Conservation (phyloP, 1,140 invertebrate genomes). For the Nasonia giraulti region DNA sequence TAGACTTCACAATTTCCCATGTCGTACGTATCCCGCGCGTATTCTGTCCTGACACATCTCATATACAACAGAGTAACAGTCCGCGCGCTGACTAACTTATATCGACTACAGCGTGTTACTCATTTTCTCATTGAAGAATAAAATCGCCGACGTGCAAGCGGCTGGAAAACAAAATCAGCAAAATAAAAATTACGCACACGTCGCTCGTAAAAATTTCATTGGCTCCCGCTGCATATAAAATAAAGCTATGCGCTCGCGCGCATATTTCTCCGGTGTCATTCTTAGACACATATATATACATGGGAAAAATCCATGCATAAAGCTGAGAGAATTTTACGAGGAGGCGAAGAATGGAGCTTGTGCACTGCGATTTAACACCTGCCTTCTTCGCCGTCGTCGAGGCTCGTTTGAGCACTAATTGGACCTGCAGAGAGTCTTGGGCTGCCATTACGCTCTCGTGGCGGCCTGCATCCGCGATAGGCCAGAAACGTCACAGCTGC, state of each 20-base stretch:
- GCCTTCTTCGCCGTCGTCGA: background rate
- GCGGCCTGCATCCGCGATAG: background rate
- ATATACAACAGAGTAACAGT: constrained; percentile 29
- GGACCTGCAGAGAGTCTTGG: constrained; percentile 9
- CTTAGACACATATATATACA: background rate
- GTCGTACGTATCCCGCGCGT: background rate
- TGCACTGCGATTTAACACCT: constrained; percentile 19
- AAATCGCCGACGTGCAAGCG: too few species aligned
- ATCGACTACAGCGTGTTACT: too few species aligned
- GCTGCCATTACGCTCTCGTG: background rate
- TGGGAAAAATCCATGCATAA: constrained; percentile 23
- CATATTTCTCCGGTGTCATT: too few species aligned
- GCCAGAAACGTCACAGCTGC: background rate
- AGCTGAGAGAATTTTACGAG: constrained; percentile 22
- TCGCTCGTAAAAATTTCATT: constrained; percentile 30
- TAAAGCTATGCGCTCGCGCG: background rate
- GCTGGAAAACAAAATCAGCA: too few species aligned
- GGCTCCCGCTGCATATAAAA: background rate
- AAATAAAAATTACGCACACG: too few species aligned
- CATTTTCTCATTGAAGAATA: too few species aligned
- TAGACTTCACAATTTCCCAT: constrained; percentile 22
- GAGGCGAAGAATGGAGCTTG: background rate
- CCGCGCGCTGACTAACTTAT: too few species aligned
- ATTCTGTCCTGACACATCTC: constrained; percentile 6
- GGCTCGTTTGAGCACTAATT: constrained; percentile 32